Evolutionary conservation across 2,113 vertebrate genomes (phyloP).

Genomic region (Ailurus styani): DNA sequence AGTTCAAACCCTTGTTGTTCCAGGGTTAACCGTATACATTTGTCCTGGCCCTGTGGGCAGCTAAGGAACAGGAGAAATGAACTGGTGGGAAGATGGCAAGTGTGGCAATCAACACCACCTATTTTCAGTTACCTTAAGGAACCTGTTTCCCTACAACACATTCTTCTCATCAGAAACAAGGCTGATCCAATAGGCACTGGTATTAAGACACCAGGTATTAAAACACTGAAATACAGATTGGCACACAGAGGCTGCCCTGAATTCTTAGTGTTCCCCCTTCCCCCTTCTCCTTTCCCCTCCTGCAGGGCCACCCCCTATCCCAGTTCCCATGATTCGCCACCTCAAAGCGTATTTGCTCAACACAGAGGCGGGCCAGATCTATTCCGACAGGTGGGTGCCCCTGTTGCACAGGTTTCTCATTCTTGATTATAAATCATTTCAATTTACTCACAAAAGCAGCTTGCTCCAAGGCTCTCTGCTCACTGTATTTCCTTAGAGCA

Average conservation of each 20-base stretch:
- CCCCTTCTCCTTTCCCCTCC: not conserved
- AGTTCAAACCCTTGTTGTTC: not conserved
- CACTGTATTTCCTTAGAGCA: not conserved
- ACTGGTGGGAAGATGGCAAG: not conserved
- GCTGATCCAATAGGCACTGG: not conserved
- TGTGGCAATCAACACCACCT: not conserved
- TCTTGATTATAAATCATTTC: not conserved
- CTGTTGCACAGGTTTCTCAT: not conserved
- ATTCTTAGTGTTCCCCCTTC: not conserved
- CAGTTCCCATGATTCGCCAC: not conserved
- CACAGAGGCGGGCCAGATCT: not conserved
- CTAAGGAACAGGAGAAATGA: not conserved
- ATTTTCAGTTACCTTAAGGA: not conserved
- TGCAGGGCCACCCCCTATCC: not conserved
- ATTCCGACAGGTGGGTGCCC: rapidly evolving
- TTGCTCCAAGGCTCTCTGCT: not conserved
- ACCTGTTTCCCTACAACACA: not conserved
- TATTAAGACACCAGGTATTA: not conserved
- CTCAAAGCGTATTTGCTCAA: not conserved
- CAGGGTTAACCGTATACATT: not conserved
- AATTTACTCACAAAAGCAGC: not conserved
- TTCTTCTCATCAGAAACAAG: not conserved
- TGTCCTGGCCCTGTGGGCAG: not conserved
- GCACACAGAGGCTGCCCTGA: not conserved
- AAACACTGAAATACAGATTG: not conserved